Conservation (phyloP, 2,113 vertebrate genomes). For the Upupa epops region DNA sequence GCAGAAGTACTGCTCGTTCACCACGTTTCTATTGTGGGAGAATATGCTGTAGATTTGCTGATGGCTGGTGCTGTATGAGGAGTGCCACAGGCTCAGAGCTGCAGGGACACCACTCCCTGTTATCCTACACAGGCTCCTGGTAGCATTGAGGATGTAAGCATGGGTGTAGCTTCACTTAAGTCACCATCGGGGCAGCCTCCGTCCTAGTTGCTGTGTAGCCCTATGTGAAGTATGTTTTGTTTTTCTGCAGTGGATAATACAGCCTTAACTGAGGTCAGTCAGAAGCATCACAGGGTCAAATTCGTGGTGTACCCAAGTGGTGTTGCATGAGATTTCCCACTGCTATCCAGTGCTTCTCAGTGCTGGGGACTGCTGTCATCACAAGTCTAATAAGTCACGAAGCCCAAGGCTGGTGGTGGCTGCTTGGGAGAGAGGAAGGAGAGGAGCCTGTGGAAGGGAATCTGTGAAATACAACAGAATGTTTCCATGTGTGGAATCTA, state of each 20-base stretch:
- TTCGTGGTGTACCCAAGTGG: not conserved
- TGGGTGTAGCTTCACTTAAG: not conserved
- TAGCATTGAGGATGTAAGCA: fast-evolving
- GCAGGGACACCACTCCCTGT: not conserved
- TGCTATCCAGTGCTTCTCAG: fast-evolving
- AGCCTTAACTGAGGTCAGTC: not conserved
- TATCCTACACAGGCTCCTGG: fast-evolving
- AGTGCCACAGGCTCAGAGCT: fast-evolving
- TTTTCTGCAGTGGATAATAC: not conserved
- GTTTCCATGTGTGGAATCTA: fast-evolving
- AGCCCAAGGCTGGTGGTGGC: fast-evolving
- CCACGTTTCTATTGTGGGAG: not conserved
- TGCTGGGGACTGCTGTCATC: fast-evolving
- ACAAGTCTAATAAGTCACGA: fast-evolving
- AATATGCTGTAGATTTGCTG: not conserved
- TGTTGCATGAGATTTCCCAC: not conserved
- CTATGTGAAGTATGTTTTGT: fast-evolving
- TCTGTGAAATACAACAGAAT: not conserved
- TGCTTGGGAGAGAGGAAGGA: not conserved
- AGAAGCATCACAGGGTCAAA: not conserved
- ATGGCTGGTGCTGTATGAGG: fast-evolving
- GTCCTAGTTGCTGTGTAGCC: not conserved
- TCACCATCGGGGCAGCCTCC: not conserved
- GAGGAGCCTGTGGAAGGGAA: not conserved
- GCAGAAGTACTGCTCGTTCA: fast-evolving